A percentile compares a stretch with the other conserved stretches of the same genome.
Conservation (phyloP, 2,797 vertebrate genomes). For the Platyrinchus mystaceus region DNA sequence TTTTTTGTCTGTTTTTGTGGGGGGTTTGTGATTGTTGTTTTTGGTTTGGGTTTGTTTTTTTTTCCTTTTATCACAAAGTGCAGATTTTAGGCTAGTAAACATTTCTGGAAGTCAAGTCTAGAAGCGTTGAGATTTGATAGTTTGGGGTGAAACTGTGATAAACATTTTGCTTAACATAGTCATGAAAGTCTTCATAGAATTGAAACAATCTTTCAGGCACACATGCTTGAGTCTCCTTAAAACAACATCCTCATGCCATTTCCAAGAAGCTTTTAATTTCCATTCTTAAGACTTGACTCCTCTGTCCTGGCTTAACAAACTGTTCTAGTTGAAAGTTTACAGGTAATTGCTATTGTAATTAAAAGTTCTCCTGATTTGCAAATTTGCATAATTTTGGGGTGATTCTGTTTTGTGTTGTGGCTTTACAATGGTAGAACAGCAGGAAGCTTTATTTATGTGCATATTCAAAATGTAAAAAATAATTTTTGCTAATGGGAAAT, state of each 20-base stretch:
- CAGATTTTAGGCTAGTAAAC: slow-evolving; percentile 4
- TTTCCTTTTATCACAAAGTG: not conserved
- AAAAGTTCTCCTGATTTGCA: not conserved
- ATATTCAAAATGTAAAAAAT: not conserved
- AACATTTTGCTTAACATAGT: not conserved
- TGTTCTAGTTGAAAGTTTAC: not conserved
- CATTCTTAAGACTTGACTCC: not conserved
- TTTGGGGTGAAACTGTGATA: not conserved
- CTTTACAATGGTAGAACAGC: not conserved
- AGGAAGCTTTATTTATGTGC: not conserved
- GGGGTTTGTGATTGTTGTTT: not conserved
- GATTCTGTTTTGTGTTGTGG: not conserved
- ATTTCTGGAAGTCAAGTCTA: not conserved
- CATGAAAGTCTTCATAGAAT: not conserved
- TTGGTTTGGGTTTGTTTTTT: not conserved
- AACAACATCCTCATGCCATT: not conserved
- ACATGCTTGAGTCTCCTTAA: not conserved
- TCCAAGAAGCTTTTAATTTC: slow-evolving; percentile 7
- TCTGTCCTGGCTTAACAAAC: not conserved
- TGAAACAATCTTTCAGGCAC: not conserved
- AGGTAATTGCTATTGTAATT: not conserved
- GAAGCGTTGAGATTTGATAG: not conserved
- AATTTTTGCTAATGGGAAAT: not conserved
- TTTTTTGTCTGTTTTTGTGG: not conserved
- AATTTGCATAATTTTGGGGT: not conserved